Base-by-base conservation (phyloP, 2,113 vertebrate genomes). In the Gymnorhina tibicen region DNA sequence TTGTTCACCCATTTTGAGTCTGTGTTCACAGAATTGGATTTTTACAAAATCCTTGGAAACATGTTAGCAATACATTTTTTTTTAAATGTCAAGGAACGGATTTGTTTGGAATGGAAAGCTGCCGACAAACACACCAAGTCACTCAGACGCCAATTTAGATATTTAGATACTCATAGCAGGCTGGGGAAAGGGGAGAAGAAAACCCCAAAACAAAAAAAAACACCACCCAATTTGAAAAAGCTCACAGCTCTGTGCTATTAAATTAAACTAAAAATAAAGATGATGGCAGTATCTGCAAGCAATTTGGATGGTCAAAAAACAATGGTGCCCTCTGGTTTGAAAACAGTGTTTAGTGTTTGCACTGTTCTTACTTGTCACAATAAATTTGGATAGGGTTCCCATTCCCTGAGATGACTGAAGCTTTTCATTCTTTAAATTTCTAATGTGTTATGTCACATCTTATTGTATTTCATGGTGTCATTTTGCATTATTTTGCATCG, bases 381-480 rank as follows among this genome's bases (percentile, higher is more conserved):
- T 95, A 94, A 92, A 97, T 97, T 97, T 90, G 90, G 74, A 63
- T 23, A 68, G 44, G 76, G 73, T 86, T 91, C 80, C 32, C 37
- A 33, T 73, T 97, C 96, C 66, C 55, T 95, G 86, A 95, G 91
- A 22, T 95, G 91, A 94, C 88, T 87, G 67, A 94, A 97, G 88
- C 86, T 77, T 93, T 97, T 98, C 94, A 79, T 96, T 93, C 85
- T 80, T 68, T 89, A 94, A 95, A 88, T 97, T 91, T 96, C 95
- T 95, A 96, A 94, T 95, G 90, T 92, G 85, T 72, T 96, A 89
- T 96, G 95, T 95, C 95, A 96, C 83, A 87, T 96, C 95, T 91
- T 89, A 92, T 93, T 97, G 50, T 91, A 91, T 94, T 96, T 83
- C 92, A 39, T 91, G 69, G 92, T 94, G 73, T 88, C 87, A 95